Percentiles rank a stretch among this genome's conserved stretches.
These are phyloP conservation scores for Austrofundulus limnaeus DNA, from an alignment of 2,113 vertebrate genomes.

Conservation along the genomic window DNA sequence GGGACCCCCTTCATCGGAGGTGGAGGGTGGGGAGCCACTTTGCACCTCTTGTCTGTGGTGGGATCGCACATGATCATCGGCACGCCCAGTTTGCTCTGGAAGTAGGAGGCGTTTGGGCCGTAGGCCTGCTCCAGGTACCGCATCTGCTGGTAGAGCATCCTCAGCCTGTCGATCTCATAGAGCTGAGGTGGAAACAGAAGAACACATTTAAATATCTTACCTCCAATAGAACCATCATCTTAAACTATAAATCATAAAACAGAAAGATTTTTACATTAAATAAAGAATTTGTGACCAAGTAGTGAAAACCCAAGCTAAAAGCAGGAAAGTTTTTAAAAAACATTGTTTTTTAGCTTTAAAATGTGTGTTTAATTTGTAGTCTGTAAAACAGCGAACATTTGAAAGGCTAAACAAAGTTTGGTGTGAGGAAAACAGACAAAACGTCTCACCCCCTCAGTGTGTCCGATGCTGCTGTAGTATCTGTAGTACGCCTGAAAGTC, in stretches of 20 bases:
- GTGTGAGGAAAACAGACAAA: neutral
- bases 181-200: slow-evolving; percentile 57
- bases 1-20: slow-evolving; percentile 61
- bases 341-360: no score
- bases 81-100: slow-evolving; percentile 77
- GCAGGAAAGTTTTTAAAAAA: no score
- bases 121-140: slow-evolving; percentile 76
- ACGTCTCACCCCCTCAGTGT: slow-evolving; percentile 78
- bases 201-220: neutral
- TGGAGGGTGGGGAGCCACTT: slow-evolving; percentile 52
- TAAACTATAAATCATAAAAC: neutral
- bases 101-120: slow-evolving; percentile 78
- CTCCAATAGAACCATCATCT: neutral
- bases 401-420: neutral
- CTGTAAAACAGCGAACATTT: no score
- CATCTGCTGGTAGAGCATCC: slow-evolving; percentile 85
- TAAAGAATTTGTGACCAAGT: no score
- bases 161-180: slow-evolving; percentile 82
- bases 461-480: slow-evolving; percentile 84
- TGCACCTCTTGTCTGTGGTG: slow-evolving; percentile 75
- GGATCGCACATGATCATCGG: slow-evolving; percentile 73
- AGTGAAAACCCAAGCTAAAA: no score
- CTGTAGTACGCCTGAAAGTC: slow-evolving; percentile 84
- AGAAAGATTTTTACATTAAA: neutral
- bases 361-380: no score